Evolutionary conservation across 2,888 invertebrate genomes (phyloP).

Genomic region (Agriopis marginaria): DNA sequence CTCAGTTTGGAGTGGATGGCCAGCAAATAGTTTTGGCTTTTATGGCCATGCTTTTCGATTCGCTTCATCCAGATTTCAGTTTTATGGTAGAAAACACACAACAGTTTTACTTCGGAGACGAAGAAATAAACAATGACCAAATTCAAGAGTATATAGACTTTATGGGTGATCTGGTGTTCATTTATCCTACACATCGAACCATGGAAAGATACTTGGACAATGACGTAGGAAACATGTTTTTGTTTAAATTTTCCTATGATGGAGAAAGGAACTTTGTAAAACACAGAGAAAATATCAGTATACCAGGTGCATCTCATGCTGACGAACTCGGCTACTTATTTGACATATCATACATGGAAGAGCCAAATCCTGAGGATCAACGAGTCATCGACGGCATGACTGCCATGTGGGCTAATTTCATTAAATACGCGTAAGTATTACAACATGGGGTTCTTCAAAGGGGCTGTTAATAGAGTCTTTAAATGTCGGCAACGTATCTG

Average conservation of each 20-base stretch:
- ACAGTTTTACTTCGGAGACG: slow-evolving; percentile 55
- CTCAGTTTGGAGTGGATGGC: background rate
- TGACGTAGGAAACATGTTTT: slow-evolving; percentile 47
- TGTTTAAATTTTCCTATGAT: slow-evolving; percentile 56
- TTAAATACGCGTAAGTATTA: slow-evolving; percentile 52
- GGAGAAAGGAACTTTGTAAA: slow-evolving; percentile 54
- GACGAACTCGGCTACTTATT: slow-evolving; percentile 63
- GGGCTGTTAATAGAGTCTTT: too few relatives aligned
- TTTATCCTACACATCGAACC: slow-evolving; percentile 52
- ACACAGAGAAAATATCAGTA: slow-evolving; percentile 45
- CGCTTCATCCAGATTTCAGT: slow-evolving; percentile 41
- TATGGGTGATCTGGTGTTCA: slow-evolving; percentile 52
- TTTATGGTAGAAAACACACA: slow-evolving; percentile 43
- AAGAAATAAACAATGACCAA: slow-evolving; percentile 38
- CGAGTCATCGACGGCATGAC: slow-evolving; percentile 52
- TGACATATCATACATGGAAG: slow-evolving; percentile 44
- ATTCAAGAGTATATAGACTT: slow-evolving; percentile 47
- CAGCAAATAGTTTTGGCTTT: slow-evolving; percentile 23
- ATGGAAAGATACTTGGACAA: slow-evolving; percentile 49
- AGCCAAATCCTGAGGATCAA: slow-evolving; percentile 50
- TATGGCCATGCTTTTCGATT: slow-evolving; percentile 42
- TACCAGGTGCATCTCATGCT: slow-evolving; percentile 53
- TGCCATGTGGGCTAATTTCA: slow-evolving; percentile 59
- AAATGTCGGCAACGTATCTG: too few relatives aligned
- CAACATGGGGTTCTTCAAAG: background rate